Conservation (phyloP, 2,888 invertebrate genomes). For the Platerodrilus igneus region DNA sequence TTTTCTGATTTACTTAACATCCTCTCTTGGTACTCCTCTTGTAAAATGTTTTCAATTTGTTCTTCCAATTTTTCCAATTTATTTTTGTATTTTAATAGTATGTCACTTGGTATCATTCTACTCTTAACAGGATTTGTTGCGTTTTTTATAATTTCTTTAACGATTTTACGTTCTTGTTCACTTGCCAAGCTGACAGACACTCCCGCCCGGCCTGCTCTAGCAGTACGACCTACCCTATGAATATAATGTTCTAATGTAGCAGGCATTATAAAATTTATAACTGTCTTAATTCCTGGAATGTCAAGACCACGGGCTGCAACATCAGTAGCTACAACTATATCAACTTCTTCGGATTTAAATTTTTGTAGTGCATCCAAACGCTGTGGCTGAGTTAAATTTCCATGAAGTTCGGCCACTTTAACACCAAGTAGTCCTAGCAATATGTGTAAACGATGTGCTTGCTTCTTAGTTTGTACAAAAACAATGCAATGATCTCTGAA, state of each 20-base stretch:
- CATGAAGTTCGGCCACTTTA: constrained; percentile 86
- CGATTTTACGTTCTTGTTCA: constrained; percentile 83
- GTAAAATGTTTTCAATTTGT: constrained; percentile 76
- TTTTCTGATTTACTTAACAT: constrained; percentile 80
- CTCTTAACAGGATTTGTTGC: constrained; percentile 83
- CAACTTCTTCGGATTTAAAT: constrained; percentile 80
- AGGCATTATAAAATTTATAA: constrained; percentile 95
- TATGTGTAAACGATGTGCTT: constrained; percentile 91
- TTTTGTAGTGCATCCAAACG: constrained; percentile 82
- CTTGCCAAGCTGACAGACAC: constrained; percentile 93
- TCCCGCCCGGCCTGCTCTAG: constrained; percentile 89
- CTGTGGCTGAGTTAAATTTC: constrained; percentile 93
- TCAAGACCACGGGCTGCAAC: constrained; percentile 90
- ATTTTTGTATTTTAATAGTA: constrained; percentile 79
- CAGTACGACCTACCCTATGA: constrained; percentile 93
- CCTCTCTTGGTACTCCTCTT: constrained; percentile 80
- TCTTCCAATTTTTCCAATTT: constrained; percentile 69
- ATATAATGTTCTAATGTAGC: constrained; percentile 94
- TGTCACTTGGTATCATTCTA: constrained; percentile 81
- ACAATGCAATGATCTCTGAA: constrained; percentile 90
- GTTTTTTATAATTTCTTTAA: constrained; percentile 86
- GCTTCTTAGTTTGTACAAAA: constrained; percentile 94
- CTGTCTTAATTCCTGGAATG: constrained; percentile 95
- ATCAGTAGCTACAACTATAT: constrained; percentile 86
- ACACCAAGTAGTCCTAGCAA: constrained; percentile 77